Evolutionary conservation across 2,113 vertebrate species (phyloP), one percentile per base, ranked within the genome.

Genomic region (Sebastes schlegelii): DNA sequence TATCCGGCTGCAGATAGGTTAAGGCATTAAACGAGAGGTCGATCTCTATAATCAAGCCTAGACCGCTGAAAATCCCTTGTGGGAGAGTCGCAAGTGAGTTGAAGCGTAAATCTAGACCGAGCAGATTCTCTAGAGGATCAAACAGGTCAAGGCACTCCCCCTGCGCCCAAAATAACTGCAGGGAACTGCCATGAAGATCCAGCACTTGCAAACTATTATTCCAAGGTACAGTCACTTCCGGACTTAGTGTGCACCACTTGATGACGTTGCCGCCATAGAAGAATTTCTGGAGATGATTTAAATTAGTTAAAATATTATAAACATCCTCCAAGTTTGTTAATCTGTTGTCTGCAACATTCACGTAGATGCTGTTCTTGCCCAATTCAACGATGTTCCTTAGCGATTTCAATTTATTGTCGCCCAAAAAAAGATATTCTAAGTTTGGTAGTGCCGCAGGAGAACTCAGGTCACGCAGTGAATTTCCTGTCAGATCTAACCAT

Each of bases 81-180:
- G 97, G 97, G 55, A 99, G 95, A 77, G 83, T 88, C 57, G 23
- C 78, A 1, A 99, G 94, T 8, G 93, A 93, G 90, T 98, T 99
- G 7, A 86, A 77, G 13, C 95, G 94, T 49, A 99, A 86, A 70
- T 79, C 82, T 3, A 99, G 93, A 45, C 65, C 0, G 0, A 85
- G 42, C 58, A 99, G 93, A 62, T 79, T 90, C 5, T 85, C 55
- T 14, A 99, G 92, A 23, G 92, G 84, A 45, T 93, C 57, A 86
- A 99, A 98, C 9, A 99, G 48, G 70, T 98, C 71, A 58, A 96
- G 92, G 62, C 97, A 98, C 5, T 14, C 21, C 51, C 74, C 79
- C 0, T 88, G 82, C 43, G 81, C 90, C 97, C 97, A 99, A 58
- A 96, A 95, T 89, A 62, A 34, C 34, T 96, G 94, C 70, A 99